A percentile compares a stretch with the other conserved stretches of the same genome.
Evolutionary conservation across 2,797 vertebrate genomes (phyloP).

Genomic region (Geotrypetes seraphini): DNA sequence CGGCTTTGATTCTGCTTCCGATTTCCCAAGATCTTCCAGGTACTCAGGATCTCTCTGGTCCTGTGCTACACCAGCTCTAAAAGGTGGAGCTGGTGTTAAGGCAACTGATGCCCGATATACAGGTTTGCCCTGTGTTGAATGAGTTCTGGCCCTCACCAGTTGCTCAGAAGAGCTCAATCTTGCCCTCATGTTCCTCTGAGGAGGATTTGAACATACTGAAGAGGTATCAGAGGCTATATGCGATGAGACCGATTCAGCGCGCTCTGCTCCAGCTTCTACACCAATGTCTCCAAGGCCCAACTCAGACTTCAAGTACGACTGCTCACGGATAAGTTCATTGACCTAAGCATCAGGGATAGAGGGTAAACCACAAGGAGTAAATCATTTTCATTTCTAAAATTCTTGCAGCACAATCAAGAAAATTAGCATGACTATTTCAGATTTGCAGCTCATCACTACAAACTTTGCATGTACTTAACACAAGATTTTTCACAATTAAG

Average conservation of each 20-base stretch:
- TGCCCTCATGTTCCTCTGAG: constrained; percentile 36
- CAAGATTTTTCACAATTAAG: no score
- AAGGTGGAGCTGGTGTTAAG: constrained; percentile 67
- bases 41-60: constrained; percentile 25
- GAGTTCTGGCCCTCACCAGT: constrained; percentile 27
- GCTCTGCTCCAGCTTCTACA: constrained; percentile 47
- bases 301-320: constrained; percentile 79
- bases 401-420: no score
- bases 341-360: constrained; percentile 66
- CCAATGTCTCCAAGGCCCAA: constrained; percentile 58
- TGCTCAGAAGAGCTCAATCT: constrained; percentile 27
- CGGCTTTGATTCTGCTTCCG: constrained; percentile 21
- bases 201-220: constrained; percentile 66
- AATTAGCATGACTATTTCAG: no score
- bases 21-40: constrained; percentile 23
- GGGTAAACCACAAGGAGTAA: no score
- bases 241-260: constrained; percentile 53
- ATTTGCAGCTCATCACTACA: no score
- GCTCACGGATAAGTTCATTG: constrained; percentile 82
- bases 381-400: no score
- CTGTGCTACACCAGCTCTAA: constrained; percentile 45
- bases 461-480: no score
- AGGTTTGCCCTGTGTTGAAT: constrained; percentile 37
- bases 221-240: constrained; percentile 59
- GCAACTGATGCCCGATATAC: constrained; percentile 74